Percentiles rank a stretch among this genome's conserved stretches.
phyloP scores from a whole-genome alignment of 2,888 invertebrate genomes.

The Trissolcus brochymenae region DNA sequence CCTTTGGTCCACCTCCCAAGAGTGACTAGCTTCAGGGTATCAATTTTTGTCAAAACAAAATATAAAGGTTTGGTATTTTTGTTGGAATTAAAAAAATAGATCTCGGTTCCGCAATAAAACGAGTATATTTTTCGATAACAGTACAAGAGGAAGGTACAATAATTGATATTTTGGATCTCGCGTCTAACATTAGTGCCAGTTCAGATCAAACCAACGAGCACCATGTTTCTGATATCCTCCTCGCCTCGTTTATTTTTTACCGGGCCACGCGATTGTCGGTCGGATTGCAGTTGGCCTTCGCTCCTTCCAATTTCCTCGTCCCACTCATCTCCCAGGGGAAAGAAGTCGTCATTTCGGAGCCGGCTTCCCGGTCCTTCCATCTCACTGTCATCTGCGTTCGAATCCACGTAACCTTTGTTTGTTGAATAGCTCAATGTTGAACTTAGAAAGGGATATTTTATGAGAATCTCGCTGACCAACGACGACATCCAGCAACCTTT shows the following conservation, averaged over 20 bases:
- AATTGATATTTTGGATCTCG: neutral
- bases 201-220: neutral
- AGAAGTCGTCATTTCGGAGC: conserved; percentile 67
- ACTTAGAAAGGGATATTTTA: conserved; percentile 18
- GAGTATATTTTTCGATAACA: neutral
- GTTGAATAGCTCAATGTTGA: conserved; percentile 15
- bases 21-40: conserved; percentile 6
- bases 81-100: too few relatives aligned
- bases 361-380: conserved; percentile 40
- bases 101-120: too few relatives aligned
- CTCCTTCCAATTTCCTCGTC: conserved; percentile 66
- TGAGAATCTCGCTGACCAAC: conserved; percentile 3
- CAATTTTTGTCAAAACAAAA: neutral
- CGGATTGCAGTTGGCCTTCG: conserved; percentile 41
- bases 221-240: conserved; percentile 21
- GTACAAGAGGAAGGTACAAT: too few relatives aligned
- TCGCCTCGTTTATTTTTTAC: conserved; percentile 8
- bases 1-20: conserved; percentile 55
- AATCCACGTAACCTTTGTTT: neutral
- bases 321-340: conserved; percentile 69
- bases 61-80: too few relatives aligned
- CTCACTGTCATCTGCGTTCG: neutral
- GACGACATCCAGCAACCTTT: conserved; percentile 27
- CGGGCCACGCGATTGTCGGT: conserved; percentile 4
- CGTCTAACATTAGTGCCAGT: neutral